Base-by-base conservation (phyloP, 2,797 vertebrate species). In the Premnoplex brunnescens region DNA sequence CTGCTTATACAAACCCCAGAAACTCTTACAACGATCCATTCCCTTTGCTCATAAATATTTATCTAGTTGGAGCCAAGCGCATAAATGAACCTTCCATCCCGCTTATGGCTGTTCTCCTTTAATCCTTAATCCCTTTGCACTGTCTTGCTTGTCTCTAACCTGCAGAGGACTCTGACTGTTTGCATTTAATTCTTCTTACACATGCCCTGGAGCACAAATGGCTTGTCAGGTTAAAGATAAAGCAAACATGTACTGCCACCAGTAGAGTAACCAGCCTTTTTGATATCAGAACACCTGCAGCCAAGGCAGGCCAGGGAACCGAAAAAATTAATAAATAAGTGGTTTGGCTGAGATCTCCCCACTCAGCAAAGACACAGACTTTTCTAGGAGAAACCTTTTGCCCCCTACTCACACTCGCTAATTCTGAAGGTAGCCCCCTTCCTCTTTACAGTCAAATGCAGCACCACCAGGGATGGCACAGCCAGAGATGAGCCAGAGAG, bases 161-260 rank as follows among this genome's bases (percentile, higher is more conserved):
- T 96, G 95, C 96, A 91, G 95, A 97, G 92, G 92, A 96, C 92
- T 96, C 95, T 93, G 94, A 91, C 87, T 96, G 94, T 97, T 97
- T 97, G 94, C 95, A 96, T 97, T 97, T 97, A 96, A 97, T 97
- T 97, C 96, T 95, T 97, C 94, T 96, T 96, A 96, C 79, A 95
- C 91, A 95, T 96, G 93, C 95, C 96, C 96, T 52, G 90, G 86
- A 95, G 97, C 96, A 96, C 92, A 96, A 96, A 96, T 95, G 96
- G 92, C 93, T 96, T 96, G 96, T 96, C 94, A 95, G 96, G 96
- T 97, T 97, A 96, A 93, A 96, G 96, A 97, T 96, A 96, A 97
- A 96, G 93, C 88, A 93, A 97, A 97, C 93, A 90, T 48, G 80
- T 77, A 80, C 87, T 92, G 93, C 90, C 93, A 97, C 85, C 95